phyloP scores from a whole-genome alignment of 2,888 invertebrate genomes.

The Pterostichus madidus region DNA sequence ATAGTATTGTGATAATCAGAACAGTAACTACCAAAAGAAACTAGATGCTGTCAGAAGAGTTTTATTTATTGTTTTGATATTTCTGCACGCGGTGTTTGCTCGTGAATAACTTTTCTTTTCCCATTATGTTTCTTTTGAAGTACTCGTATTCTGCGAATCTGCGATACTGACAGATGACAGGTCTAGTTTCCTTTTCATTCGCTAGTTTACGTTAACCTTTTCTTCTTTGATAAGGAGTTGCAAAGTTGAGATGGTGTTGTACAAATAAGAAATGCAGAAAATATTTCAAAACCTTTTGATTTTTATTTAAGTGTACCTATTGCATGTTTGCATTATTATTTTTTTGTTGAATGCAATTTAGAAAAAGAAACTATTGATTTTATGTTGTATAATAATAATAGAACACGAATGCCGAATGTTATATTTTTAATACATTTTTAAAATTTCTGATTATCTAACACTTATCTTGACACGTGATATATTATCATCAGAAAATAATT shows the following conservation, averaged over 20 bases:
- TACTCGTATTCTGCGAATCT: no score
- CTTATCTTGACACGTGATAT: no score
- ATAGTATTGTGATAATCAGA: background rate
- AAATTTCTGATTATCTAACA: no score
- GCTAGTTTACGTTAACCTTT: slow-evolving; percentile 19
- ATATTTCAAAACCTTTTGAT: no score
- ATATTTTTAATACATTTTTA: no score
- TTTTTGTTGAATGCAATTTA: no score
- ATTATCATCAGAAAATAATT: no score
- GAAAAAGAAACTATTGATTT: no score
- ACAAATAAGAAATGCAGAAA: background rate
- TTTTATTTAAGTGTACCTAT: no score
- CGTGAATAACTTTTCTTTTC: slow-evolving; percentile 27
- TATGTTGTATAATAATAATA: no score
- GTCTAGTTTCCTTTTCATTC: slow-evolving; percentile 16
- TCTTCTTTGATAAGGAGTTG: slow-evolving; percentile 13
- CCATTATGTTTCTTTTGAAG: slow-evolving; percentile 22
- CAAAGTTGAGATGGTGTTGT: background rate
- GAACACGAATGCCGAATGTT: no score
- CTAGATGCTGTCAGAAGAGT: background rate
- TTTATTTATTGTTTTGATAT: slow-evolving; percentile 17
- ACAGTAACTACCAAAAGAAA: slow-evolving; percentile 4
- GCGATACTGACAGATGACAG: slow-evolving; percentile 21
- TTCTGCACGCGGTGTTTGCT: background rate
- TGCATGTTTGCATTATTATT: no score